phyloP scores from a whole-genome alignment of 1,140 invertebrate species.

The Teleogryllus occipitalis region DNA sequence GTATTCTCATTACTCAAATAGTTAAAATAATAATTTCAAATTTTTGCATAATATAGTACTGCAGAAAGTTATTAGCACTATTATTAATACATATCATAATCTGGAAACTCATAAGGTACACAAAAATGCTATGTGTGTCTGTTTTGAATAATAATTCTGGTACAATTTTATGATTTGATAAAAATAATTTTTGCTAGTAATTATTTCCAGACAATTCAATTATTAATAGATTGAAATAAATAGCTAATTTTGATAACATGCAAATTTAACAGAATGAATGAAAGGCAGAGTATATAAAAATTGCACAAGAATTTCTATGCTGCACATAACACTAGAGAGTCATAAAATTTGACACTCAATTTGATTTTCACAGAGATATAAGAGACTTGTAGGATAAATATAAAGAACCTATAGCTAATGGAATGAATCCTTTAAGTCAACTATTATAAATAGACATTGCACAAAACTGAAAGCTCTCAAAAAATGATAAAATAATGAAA shows the following conservation, averaged over 20 bases:
- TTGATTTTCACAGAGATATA: not conserved
- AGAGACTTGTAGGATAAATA: not conserved
- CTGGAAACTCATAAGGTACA: no score
- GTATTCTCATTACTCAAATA: not conserved
- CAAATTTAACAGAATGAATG: not conserved
- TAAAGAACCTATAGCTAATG: conserved; percentile 2
- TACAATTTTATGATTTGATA: no score
- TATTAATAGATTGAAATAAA: no score
- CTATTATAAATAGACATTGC: not conserved
- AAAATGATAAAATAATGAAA: not conserved
- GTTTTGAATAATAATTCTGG: no score
- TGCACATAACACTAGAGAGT: not conserved
- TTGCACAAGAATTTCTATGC: not conserved
- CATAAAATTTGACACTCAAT: not conserved
- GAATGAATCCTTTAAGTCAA: not conserved
- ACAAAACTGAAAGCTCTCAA: not conserved
- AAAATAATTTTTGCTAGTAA: no score
- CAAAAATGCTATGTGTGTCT: no score
- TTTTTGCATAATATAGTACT: not conserved
- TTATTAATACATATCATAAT: no score
- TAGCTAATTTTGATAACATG: not conserved
- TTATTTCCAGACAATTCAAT: no score
- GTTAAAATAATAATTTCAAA: not conserved
- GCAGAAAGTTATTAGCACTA: no score
- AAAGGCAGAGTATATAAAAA: not conserved